Evolutionary conservation across 2,888 invertebrate species (phyloP).

Genomic region (Drosophila planitibia): DNA sequence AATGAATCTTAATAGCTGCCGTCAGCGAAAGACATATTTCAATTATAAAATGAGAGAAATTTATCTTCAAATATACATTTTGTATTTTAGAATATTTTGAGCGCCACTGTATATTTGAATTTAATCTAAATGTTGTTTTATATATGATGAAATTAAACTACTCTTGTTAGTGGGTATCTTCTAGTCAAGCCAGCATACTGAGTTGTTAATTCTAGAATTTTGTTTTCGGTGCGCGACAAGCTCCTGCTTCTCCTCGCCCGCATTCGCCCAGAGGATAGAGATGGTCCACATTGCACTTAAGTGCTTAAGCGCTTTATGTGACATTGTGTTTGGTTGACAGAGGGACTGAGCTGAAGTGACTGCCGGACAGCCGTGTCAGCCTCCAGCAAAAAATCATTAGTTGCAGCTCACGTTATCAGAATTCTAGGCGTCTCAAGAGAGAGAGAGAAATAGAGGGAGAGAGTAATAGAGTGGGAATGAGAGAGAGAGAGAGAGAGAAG

Average conservation of each 20-base stretch:
- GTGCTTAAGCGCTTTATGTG: slow-evolving; percentile 65
- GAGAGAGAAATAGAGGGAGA: neutral
- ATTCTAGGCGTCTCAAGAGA: slow-evolving; percentile 15
- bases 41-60: neutral
- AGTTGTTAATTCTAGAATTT: slow-evolving; percentile 36
- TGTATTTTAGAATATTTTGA: neutral
- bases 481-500: slow-evolving; percentile 3
- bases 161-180: neutral
- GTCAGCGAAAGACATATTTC: neutral
- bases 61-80: neutral
- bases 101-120: neutral
- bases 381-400: slow-evolving; percentile 76
- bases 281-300: slow-evolving; percentile 66
- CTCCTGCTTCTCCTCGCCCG: neutral
- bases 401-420: slow-evolving; percentile 61
- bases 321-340: slow-evolving; percentile 55
- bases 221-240: slow-evolving; percentile 10
- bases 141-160: neutral
- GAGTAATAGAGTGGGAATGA: neutral
- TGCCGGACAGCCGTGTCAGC: slow-evolving; percentile 44
- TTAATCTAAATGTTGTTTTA: neutral
- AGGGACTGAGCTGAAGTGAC: slow-evolving; percentile 24
- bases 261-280: slow-evolving; percentile 4
- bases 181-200: neutral
- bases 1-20: neutral